A percentile compares a stretch with the other conserved stretches of the same genome.
These are phyloP conservation scores for Gastrophryne carolinensis DNA, from an alignment of 2,797 vertebrate genomes.

Conservation along the genomic window DNA sequence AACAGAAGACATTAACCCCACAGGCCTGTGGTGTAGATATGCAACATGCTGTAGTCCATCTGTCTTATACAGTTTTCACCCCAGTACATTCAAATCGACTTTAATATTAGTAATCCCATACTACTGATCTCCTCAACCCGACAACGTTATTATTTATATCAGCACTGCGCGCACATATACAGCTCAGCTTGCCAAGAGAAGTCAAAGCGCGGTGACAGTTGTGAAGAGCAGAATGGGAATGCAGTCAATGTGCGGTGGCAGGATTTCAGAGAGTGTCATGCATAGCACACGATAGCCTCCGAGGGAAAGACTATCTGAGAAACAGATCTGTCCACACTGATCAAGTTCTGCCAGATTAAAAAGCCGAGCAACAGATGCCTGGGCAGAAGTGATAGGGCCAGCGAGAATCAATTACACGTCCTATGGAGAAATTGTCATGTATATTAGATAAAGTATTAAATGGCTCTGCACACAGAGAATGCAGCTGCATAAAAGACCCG, in stretches of 20 bases:
- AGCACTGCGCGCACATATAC: background rate
- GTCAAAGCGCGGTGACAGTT: constrained; percentile 10
- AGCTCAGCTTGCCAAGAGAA: constrained; percentile 20
- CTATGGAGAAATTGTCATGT: constrained; percentile 70
- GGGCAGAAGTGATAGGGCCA: constrained; percentile 63
- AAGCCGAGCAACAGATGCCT: constrained; percentile 71
- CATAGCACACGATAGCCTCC: constrained; percentile 60
- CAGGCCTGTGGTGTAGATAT: no score
- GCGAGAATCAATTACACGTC: constrained; percentile 66
- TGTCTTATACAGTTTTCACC: background rate
- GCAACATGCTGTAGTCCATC: background rate
- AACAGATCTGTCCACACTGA: constrained; percentile 61
- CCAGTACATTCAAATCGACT: background rate
- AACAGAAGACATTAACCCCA: no score
- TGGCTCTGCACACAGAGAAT: constrained; percentile 53
- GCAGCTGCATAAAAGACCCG: background rate
- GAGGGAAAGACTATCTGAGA: constrained; percentile 62
- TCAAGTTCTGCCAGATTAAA: constrained; percentile 62
- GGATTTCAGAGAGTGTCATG: constrained; percentile 57
- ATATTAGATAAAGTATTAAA: constrained; percentile 74
- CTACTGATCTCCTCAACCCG: background rate
- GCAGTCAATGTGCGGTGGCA: constrained; percentile 61
- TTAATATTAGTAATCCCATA: background rate
- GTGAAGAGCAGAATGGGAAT: constrained; percentile 35
- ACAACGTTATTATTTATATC: background rate